phyloP scores from a whole-genome alignment of 1,140 invertebrate species.

The Tetragonula clypearis region DNA sequence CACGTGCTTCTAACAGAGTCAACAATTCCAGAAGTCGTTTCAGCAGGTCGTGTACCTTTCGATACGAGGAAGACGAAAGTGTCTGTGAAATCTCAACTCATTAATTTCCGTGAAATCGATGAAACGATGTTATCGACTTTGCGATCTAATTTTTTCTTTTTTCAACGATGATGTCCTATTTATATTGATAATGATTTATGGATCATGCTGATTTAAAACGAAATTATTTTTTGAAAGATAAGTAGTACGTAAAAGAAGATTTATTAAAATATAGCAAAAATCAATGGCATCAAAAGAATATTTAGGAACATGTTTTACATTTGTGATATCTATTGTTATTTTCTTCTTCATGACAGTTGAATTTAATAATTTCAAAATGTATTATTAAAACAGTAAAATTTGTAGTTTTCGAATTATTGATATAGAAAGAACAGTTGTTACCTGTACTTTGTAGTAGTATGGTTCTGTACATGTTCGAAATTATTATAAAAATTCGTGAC shows the following conservation, averaged over 20 bases:
- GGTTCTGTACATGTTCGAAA: too few relatives aligned
- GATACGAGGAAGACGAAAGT: constrained; percentile 45
- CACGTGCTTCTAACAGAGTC: constrained; percentile 59
- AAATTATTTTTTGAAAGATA: not conserved
- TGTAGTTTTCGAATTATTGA: too few relatives aligned
- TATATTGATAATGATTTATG: not conserved
- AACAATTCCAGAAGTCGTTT: constrained; percentile 47
- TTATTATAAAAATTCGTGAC: too few relatives aligned
- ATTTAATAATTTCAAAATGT: too few relatives aligned
- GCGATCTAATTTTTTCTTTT: not conserved
- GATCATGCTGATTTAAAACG: not conserved
- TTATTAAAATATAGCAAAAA: not conserved
- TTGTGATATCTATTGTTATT: too few relatives aligned
- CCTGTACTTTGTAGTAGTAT: too few relatives aligned
- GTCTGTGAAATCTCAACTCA: constrained; percentile 2
- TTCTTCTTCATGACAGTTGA: too few relatives aligned
- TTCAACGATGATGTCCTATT: not conserved
- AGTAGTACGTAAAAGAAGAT: not conserved
- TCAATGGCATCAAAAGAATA: not conserved
- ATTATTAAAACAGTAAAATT: too few relatives aligned
- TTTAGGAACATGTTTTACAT: not conserved
- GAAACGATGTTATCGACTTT: not conserved
- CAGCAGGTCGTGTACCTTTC: constrained; percentile 56
- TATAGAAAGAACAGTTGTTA: too few relatives aligned
- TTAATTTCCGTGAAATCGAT: not conserved